phyloP scores from a whole-genome alignment of 2,888 invertebrate genomes.

The Protula sp. region DNA sequence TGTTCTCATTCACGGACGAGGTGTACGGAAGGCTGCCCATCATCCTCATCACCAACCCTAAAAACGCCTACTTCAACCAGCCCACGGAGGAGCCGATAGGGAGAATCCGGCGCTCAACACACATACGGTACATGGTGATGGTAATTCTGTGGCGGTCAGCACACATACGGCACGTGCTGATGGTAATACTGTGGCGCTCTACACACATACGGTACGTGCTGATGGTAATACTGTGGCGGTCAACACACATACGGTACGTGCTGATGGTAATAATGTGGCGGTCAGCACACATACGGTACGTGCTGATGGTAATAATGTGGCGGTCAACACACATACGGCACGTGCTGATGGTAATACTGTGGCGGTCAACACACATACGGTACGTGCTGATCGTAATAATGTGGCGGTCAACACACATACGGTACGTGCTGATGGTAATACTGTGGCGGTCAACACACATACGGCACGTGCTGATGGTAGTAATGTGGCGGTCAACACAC shows the following conservation, averaged over 20 bases:
- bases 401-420: too few species aligned
- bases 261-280: conserved; percentile 63
- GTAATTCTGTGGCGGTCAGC: too few species aligned
- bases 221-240: too few species aligned
- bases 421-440: too few species aligned
- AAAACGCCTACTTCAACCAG: conserved; percentile 70
- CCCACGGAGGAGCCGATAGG: conserved; percentile 69
- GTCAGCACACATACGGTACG: conserved; percentile 72
- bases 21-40: conserved; percentile 65
- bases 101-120: conserved; percentile 66
- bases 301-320: too few species aligned
- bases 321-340: too few species aligned
- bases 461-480: too few species aligned
- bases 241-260: too few species aligned
- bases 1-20: conserved; percentile 77
- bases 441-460: too few species aligned
- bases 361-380: conserved; percentile 72
- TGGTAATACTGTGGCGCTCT: conserved; percentile 64
- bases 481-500: too few species aligned
- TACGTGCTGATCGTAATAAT: too few species aligned
- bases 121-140: conserved; percentile 69
- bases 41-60: conserved; percentile 83
- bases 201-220: conserved; percentile 70
- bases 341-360: conserved; percentile 67
- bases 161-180: conserved; percentile 72